These are phyloP conservation scores for Odontophorus gujanensis DNA, from an alignment of 2,113 vertebrate genomes.

Conservation along the genomic window DNA sequence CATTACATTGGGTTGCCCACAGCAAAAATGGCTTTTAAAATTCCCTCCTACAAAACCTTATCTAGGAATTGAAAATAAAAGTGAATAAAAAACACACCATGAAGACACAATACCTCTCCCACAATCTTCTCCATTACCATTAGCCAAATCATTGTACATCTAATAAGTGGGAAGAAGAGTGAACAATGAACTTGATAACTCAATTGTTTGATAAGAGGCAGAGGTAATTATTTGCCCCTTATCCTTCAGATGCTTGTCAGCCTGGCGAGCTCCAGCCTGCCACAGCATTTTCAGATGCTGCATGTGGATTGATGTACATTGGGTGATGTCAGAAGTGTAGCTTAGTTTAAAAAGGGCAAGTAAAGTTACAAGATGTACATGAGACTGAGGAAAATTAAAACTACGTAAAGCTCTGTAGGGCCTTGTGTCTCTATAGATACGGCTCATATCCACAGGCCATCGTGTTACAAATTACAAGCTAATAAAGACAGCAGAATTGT, in stretches of 20 bases:
- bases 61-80: background rate
- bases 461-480: background rate
- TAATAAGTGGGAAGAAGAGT: background rate
- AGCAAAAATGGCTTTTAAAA: background rate
- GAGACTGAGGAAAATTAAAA: background rate
- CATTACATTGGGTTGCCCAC: background rate
- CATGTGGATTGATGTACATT: rapidly evolving
- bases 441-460: background rate
- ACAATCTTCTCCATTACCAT: background rate
- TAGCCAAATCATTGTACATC: background rate
- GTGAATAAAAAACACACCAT: background rate
- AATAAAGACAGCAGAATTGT: background rate
- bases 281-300: rapidly evolving
- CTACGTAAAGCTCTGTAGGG: background rate
- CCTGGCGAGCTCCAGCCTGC: background rate
- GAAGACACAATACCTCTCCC: background rate
- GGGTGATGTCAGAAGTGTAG: background rate
- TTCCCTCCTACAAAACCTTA: background rate
- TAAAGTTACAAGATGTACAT: background rate
- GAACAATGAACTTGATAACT: background rate
- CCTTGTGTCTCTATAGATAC: background rate
- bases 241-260: background rate
- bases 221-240: background rate
- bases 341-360: background rate
- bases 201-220: background rate